phyloP scores from a whole-genome alignment of 2,797 vertebrate species.

The Myotis myotis region DNA sequence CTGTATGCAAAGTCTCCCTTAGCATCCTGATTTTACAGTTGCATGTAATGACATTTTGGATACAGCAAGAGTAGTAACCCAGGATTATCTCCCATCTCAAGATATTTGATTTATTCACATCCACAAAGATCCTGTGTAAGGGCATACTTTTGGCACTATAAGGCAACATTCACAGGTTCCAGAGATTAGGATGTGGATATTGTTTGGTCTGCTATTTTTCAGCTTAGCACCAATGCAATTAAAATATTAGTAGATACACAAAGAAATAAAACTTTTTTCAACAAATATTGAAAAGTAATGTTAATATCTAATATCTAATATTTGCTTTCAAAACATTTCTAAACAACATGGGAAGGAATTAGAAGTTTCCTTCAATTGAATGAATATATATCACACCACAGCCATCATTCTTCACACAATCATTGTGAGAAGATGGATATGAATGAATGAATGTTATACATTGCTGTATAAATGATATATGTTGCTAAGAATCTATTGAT shows the following conservation, averaged over 20 bases:
- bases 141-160: background rate
- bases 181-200: background rate
- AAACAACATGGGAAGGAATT: background rate
- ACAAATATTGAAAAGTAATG: background rate
- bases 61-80: background rate
- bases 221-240: background rate
- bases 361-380: background rate
- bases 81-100: background rate
- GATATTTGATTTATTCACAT: background rate
- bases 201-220: background rate
- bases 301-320: background rate
- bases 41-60: background rate
- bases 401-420: background rate
- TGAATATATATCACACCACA: background rate
- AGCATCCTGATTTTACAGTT: background rate
- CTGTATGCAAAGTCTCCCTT: background rate
- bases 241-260: background rate
- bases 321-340: background rate
- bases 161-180: background rate
- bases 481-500: background rate
- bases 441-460: background rate
- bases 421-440: background rate
- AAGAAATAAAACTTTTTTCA: background rate
- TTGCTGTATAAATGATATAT: background rate
- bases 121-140: background rate